Evolutionary conservation across 1,140 invertebrate species (phyloP).

Genomic region (Neodiprion lecontei): DNA sequence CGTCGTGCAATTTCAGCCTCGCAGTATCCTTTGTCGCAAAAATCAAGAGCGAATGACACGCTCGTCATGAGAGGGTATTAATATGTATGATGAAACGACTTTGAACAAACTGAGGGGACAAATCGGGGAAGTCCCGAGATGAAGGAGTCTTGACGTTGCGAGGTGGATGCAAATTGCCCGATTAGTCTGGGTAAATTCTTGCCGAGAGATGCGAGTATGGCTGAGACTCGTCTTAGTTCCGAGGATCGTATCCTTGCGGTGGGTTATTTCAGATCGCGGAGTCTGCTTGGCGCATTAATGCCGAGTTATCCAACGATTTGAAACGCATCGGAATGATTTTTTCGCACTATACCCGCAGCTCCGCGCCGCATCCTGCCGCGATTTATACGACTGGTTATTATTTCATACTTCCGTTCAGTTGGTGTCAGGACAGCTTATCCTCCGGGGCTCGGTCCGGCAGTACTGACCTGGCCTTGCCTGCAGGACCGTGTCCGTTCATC

Average conservation of each 20-base stretch:
- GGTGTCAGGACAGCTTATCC: conserved; percentile 41
- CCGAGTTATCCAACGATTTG: conserved; percentile 48
- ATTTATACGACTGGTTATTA: conserved; percentile 50
- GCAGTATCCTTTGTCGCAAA: too few relatives aligned
- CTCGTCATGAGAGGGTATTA: too few relatives aligned
- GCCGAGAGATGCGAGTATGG: too few relatives aligned
- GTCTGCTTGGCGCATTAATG: conserved; percentile 42
- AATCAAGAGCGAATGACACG: too few relatives aligned
- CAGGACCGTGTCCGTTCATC: not conserved
- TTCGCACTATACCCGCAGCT: conserved; percentile 26
- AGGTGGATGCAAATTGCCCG: too few relatives aligned
- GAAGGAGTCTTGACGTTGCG: too few relatives aligned
- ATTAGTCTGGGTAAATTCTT: too few relatives aligned
- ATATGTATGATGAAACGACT: too few relatives aligned
- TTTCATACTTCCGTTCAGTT: conserved; percentile 44
- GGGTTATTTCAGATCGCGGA: conserved; percentile 34
- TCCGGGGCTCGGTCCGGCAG: conserved; percentile 17
- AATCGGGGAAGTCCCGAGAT: too few relatives aligned
- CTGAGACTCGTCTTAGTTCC: too few relatives aligned
- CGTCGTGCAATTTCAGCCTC: too few relatives aligned
- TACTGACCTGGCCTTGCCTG: not conserved
- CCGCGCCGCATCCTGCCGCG: conserved; percentile 27
- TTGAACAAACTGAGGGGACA: too few relatives aligned
- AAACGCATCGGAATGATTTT: conserved; percentile 49
- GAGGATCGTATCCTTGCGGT: not conserved